phyloP scores from a whole-genome alignment of 1,140 invertebrate genomes.

The Drosophila quadrilineata region DNA sequence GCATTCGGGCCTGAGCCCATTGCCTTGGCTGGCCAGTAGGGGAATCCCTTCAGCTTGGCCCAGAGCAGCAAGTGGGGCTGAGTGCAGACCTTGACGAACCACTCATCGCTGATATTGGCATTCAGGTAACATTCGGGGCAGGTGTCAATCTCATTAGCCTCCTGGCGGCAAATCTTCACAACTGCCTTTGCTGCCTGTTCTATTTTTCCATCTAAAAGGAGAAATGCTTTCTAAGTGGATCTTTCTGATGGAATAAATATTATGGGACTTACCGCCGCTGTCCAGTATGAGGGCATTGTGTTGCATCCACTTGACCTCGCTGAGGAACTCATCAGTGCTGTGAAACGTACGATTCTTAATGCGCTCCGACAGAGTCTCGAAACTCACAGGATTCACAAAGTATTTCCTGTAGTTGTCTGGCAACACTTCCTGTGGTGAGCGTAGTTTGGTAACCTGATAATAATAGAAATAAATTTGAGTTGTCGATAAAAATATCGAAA shows the following conservation, averaged over 20 bases:
- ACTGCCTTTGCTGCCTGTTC: slow-evolving; percentile 86
- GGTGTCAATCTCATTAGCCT: slow-evolving; percentile 95
- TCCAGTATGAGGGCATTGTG: slow-evolving; percentile 93
- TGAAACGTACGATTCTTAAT: slow-evolving; percentile 90
- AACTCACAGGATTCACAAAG: slow-evolving; percentile 92
- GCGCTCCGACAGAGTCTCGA: slow-evolving; percentile 88
- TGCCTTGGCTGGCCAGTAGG: slow-evolving; percentile 97
- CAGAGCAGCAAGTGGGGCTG: slow-evolving; percentile 93
- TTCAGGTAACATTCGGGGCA: slow-evolving; percentile 95
- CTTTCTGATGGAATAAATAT: background rate
- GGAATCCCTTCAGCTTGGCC: slow-evolving; percentile 97
- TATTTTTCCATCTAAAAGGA: slow-evolving; percentile 83
- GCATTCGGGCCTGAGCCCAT: slow-evolving; percentile 88
- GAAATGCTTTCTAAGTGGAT: background rate
- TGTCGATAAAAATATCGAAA: too few relatives aligned
- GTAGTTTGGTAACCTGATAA: slow-evolving; percentile 50
- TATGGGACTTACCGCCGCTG: slow-evolving; percentile 88
- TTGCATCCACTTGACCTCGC: slow-evolving; percentile 95
- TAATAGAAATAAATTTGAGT: too few relatives aligned
- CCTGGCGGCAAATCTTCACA: slow-evolving; percentile 91
- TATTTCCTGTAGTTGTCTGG: slow-evolving; percentile 83
- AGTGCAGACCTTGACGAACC: slow-evolving; percentile 95
- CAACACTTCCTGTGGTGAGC: slow-evolving; percentile 55
- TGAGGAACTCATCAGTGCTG: slow-evolving; percentile 93
- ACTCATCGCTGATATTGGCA: slow-evolving; percentile 89